Conservation (phyloP, 2,888 invertebrate genomes). For the Alloplasta piceator region DNA sequence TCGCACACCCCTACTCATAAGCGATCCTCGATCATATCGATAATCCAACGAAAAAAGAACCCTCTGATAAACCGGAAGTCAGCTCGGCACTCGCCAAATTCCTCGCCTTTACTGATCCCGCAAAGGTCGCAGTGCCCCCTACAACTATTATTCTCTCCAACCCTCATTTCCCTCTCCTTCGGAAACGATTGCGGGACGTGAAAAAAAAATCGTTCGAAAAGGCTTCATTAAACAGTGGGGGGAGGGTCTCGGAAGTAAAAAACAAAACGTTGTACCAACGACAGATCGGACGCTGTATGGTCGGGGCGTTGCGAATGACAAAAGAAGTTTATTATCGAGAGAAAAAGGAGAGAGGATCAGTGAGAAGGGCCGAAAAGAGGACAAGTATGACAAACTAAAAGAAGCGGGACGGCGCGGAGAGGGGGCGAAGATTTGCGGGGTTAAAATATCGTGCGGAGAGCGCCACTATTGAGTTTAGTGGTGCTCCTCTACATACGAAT, state of each 20-base stretch:
- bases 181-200: constrained; percentile 24
- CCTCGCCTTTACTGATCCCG: too few species aligned
- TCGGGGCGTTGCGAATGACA: constrained; percentile 72
- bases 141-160: too few species aligned
- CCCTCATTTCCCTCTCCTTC: neutral
- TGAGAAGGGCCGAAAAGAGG: neutral
- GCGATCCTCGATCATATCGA: too few species aligned
- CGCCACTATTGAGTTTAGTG: too few species aligned
- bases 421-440: constrained; percentile 43
- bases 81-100: neutral
- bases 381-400: constrained; percentile 52
- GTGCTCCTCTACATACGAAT: neutral
- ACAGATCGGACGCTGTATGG: constrained; percentile 62
- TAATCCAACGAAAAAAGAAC: too few species aligned
- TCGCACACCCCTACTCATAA: too few species aligned
- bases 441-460: constrained; percentile 37
- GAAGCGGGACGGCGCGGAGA: constrained; percentile 30
- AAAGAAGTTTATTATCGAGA: constrained; percentile 77
- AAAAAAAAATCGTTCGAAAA: constrained; percentile 43
- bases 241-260: constrained; percentile 27
- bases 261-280: constrained; percentile 56
- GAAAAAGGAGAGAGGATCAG: constrained; percentile 33
- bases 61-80: neutral
- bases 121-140: too few species aligned
- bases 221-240: constrained; percentile 36